Conservation (phyloP, 2,888 invertebrate genomes). For the Synanthedon vespiformis region DNA sequence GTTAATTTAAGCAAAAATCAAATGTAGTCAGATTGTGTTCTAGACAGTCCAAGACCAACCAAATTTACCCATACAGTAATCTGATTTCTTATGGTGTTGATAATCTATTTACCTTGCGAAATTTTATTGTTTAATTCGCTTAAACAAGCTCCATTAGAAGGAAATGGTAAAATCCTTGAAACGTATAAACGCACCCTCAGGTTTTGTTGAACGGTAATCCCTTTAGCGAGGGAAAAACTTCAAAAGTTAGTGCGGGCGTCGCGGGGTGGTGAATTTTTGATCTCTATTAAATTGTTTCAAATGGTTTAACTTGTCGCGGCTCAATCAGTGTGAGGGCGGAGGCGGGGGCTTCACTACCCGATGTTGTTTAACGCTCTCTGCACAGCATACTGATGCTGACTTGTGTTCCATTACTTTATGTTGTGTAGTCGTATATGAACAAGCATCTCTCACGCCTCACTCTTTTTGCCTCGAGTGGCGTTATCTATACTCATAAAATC, state of each 20-base stretch:
- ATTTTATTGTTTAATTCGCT: background rate
- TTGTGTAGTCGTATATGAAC: background rate
- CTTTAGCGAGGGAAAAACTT: constrained; percentile 69
- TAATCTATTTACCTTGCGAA: background rate
- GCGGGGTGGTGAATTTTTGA: constrained; percentile 65
- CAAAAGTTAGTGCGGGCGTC: constrained; percentile 67
- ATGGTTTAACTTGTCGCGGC: constrained; percentile 71
- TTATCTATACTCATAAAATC: too few relatives aligned
- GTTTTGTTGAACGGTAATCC: constrained; percentile 62
- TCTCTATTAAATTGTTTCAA: constrained; percentile 72
- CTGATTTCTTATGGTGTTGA: constrained; percentile 4
- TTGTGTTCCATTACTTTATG: background rate
- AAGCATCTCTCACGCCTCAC: background rate
- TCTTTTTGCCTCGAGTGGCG: too few relatives aligned
- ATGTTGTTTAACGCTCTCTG: constrained; percentile 41
- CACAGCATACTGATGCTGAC: constrained; percentile 38
- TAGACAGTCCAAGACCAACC: too few relatives aligned
- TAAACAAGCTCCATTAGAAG: constrained; percentile 18
- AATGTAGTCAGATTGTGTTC: too few relatives aligned
- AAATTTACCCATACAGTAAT: constrained; percentile 12
- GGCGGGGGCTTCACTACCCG: constrained; percentile 7
- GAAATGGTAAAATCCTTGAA: constrained; percentile 46
- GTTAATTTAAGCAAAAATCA: too few relatives aligned
- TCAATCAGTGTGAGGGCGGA: constrained; percentile 54
- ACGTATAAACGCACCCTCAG: constrained; percentile 56